Evolutionary conservation across 2,888 invertebrate genomes (phyloP), one percentile per base, ranked within the genome.

Genomic region (Drosophila recens): DNA sequence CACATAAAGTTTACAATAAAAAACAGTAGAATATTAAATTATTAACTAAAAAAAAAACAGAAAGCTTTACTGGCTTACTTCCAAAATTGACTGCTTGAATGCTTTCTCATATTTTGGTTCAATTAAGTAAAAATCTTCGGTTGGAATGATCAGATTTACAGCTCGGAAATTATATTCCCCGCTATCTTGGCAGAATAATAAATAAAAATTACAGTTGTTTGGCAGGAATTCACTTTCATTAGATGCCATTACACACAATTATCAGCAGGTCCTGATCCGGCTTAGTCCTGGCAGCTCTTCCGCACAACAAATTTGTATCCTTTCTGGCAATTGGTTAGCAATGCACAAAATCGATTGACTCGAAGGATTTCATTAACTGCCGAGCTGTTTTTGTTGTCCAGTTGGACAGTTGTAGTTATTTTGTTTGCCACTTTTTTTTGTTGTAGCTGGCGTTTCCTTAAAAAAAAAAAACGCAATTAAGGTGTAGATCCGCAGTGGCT

Each of bases 401-500:
- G 64, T 72, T 61, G 61, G 58, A 3, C 23, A 23, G 23, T 36
- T 9, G 34, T 9, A 34, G 13, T 33, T 15, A 48, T 48, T 48
- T 33, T 15, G 45, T 45, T 61, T 52, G 45, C n/a, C 8, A 58
- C 54, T 66, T 23, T 40, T 49, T 59, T 17, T 53, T 58, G n/a
- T 43, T 51, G 46, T 15, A 36, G 52, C 38, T 53, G 52, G 34
- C 46, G 38, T 27, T 40, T 64, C 23, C 58, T 59, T 67, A 66
- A 67, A 45, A 67, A 6, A 27, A 23, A 23, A 23, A 0, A 23
- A 67, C 70, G 80, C 80, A 83, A 88, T 86, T 86, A 88, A 83
- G 65, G 85, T 88, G 88, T 86, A 88, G 75, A 88, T 88, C 86
- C 85, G 83, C 79, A 76, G 54, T 49, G 59, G n/a, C 11, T 63